phyloP scores from a whole-genome alignment of 2,888 invertebrate genomes.

The Odontothrips loti region DNA sequence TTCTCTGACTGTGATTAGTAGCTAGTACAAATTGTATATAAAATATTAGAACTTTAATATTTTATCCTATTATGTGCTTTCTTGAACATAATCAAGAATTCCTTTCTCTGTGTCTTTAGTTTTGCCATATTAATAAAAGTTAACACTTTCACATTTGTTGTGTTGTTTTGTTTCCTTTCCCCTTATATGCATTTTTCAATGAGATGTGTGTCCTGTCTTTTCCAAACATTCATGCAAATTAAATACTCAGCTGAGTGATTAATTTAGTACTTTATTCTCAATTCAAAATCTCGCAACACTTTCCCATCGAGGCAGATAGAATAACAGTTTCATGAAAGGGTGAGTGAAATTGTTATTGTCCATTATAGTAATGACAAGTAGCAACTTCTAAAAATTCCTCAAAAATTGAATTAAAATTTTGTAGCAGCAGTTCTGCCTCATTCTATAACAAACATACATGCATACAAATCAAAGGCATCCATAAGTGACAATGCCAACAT shows the following conservation, averaged over 20 bases:
- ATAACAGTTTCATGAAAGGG: neutral
- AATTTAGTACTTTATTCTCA: neutral
- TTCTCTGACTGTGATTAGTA: constrained; percentile 9
- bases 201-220: neutral
- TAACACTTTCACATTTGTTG: neutral
- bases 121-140: neutral
- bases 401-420: too few species aligned
- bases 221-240: neutral
- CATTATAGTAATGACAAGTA: too few species aligned
- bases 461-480: too few species aligned
- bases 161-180: neutral
- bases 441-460: too few species aligned
- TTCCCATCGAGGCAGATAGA: neutral
- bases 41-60: neutral
- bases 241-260: neutral
- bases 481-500: too few species aligned
- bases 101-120: neutral
- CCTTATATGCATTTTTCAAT: neutral
- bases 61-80: neutral
- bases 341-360: too few species aligned
- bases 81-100: neutral
- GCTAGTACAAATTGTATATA: neutral
- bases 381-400: too few species aligned
- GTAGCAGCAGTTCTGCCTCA: too few species aligned
- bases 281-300: neutral